Evolutionary conservation across 1,140 invertebrate genomes (phyloP).

Genomic region (Aphis gossypii): DNA sequence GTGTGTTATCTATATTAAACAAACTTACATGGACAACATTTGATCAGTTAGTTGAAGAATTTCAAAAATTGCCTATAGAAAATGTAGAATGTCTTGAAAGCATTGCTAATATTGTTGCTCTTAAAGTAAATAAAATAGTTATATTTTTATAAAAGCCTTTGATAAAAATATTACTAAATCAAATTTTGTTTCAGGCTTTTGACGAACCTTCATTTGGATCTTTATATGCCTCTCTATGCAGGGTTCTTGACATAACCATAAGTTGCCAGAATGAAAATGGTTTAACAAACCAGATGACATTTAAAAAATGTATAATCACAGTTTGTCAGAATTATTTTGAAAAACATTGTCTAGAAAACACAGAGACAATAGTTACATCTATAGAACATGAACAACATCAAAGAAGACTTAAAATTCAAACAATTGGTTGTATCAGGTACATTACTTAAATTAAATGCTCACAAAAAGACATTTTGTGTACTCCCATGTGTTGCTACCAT

Average conservation of each 20-base stretch:
- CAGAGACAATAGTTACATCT: not conserved
- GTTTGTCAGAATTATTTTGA: constrained; percentile 48
- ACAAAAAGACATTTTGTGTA: not conserved
- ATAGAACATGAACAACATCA: constrained; percentile 21
- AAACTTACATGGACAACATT: constrained; percentile 47
- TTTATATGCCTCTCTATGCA: constrained; percentile 47
- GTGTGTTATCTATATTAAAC: constrained; percentile 42
- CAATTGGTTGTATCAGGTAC: constrained; percentile 54
- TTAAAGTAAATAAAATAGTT: constrained; percentile 46
- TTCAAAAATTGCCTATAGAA: constrained; percentile 51
- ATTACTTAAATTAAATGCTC: not conserved
- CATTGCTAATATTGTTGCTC: constrained; percentile 55
- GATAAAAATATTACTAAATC: not conserved
- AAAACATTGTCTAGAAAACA: constrained; percentile 42
- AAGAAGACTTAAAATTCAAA: constrained; percentile 38
- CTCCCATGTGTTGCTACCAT: not conserved
- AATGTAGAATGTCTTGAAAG: constrained; percentile 42
- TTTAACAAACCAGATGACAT: constrained; percentile 20
- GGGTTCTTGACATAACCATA: constrained; percentile 38
- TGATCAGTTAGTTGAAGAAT: constrained; percentile 17
- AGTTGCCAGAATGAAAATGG: constrained; percentile 30
- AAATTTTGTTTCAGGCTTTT: constrained; percentile 23
- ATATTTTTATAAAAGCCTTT: not conserved
- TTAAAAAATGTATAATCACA: constrained; percentile 34
- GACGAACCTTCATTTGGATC: constrained; percentile 48